phyloP scores from a whole-genome alignment of 2,797 vertebrate species.

The Loris lydekkerianus region DNA sequence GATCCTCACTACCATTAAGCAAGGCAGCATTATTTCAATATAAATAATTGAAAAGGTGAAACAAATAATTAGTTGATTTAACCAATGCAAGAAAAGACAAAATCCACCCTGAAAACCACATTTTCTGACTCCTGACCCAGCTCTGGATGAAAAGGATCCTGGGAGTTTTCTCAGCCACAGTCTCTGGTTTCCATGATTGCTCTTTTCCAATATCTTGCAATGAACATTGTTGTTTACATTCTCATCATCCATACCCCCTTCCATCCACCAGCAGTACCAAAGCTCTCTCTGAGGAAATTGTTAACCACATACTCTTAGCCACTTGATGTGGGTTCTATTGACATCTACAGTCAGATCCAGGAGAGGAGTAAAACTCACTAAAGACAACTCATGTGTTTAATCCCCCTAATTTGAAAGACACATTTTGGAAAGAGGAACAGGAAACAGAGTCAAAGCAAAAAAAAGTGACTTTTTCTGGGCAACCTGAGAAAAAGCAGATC shows the following conservation, averaged over 20 bases:
- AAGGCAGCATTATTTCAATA: slow-evolving; percentile 1
- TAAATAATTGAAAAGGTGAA: slow-evolving; percentile 18
- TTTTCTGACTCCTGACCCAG: background rate
- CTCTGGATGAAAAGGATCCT: background rate
- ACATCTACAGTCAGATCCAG: background rate
- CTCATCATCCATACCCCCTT: background rate
- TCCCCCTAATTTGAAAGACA: background rate
- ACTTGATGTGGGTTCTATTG: background rate
- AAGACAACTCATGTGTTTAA: background rate
- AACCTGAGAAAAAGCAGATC: background rate
- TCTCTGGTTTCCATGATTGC: background rate
- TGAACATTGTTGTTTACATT: background rate
- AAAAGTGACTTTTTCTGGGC: background rate
- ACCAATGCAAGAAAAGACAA: background rate
- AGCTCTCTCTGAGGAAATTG: background rate
- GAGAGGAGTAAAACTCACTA: background rate
- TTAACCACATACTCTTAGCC: background rate
- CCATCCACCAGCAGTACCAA: background rate
- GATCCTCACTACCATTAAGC: background rate
- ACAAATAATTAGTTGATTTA: background rate
- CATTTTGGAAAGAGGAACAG: background rate
- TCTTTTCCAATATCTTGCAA: background rate
- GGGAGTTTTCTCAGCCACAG: background rate
- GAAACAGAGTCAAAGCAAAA: background rate
- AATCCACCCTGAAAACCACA: background rate